A percentile compares a stretch with the other conserved stretches of the same genome.
Conservation (phyloP, 2,888 invertebrate genomes). For the Hoplodrina blanda region DNA sequence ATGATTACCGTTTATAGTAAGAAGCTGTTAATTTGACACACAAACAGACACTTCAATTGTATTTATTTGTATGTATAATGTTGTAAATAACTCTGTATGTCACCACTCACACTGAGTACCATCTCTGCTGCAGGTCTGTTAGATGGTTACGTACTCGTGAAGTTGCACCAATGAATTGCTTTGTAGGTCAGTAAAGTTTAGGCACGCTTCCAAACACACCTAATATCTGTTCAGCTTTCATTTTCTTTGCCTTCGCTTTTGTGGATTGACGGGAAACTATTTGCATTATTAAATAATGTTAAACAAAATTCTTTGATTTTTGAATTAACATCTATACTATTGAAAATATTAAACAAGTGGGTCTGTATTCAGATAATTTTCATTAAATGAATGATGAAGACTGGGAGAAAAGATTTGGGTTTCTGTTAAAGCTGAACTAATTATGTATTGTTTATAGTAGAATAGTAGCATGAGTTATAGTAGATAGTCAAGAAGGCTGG, state of each 20-base stretch:
- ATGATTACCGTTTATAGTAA: too few species aligned
- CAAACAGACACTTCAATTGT: too few species aligned
- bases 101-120: constrained; percentile 56
- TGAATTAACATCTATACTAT: too few species aligned
- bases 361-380: background rate
- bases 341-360: background rate
- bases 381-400: background rate
- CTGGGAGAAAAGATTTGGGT: background rate
- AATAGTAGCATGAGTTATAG: constrained; percentile 18
- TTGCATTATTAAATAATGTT: background rate
- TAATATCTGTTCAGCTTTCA: constrained; percentile 68
- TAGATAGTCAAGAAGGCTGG: background rate
- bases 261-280: constrained; percentile 32
- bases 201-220: constrained; percentile 78
- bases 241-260: constrained; percentile 67
- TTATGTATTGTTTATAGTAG: background rate
- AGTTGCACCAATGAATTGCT: constrained; percentile 86
- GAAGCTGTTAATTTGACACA: too few species aligned
- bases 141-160: constrained; percentile 87
- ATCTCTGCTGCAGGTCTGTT: constrained; percentile 87
- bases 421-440: background rate
- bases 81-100: constrained; percentile 47
- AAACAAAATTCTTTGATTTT: background rate
- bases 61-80: background rate
- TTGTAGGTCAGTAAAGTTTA: constrained; percentile 88